Base-by-base conservation (phyloP, 2,888 invertebrate species). In the Drosophila seclusa region DNA sequence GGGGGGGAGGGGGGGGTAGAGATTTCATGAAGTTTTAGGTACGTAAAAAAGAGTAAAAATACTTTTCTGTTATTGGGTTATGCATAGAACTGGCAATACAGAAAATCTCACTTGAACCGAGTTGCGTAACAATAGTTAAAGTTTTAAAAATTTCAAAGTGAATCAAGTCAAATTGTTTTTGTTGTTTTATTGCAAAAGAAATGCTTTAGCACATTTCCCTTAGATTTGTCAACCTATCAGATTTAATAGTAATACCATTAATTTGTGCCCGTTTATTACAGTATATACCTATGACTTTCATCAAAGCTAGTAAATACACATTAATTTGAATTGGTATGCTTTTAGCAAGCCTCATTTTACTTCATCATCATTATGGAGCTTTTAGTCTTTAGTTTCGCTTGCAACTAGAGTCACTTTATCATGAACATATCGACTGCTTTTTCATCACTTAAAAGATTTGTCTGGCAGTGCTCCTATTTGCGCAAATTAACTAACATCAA, bases 361-460 rank as follows among this genome's bases (percentile, higher is more conserved):
- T 31, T 36, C 11, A 38, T 31, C 48, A 58, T 32, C 21, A 59
- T 32, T 38, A 21, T 16, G 27, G 31, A 36, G 29, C 29, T 29
- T n/a, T 34, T 24, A 36, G 42, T 48, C 32, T 45, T 45, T 24
- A 13, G 11, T 18, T 48, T 24, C 18, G n/a, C 4, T 21, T 11
- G 11, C 34, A 6, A 42, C 10, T 18, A 34, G 24, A 10, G 16
- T 27, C 29, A 2, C 4, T 32, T 61, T 60, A 42, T 38, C 34
- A 27, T 4, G 18, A 38, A 45, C 24, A 6, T 38, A 32, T 40
- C 34, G 29, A 29, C 18, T 59, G 31, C 16, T 36, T 60, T 57
- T 45, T 68, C 67, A 71, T 59, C 85, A 80, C 76, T 85, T 67
- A 80, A 64, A 72, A 69, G 72, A 76, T 76, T 85, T 76, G 21